Conservation (phyloP, 2,797 vertebrate genomes). For the Pseudocheirus occidentalis region DNA sequence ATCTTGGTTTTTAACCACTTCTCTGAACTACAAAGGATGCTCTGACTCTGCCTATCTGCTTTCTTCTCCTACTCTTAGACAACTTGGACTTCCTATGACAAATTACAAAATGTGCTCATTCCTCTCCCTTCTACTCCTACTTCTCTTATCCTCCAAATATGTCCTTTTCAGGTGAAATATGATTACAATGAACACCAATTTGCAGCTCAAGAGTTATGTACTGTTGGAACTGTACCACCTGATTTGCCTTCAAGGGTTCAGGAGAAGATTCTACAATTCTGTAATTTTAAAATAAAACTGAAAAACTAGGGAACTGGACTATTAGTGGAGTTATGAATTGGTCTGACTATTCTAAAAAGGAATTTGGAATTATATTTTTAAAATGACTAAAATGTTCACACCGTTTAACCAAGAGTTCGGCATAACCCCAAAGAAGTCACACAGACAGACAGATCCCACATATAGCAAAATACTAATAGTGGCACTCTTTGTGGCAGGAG, state of each 20-base stretch:
- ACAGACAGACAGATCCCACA: neutral
- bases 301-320: neutral
- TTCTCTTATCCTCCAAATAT: neutral
- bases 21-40: neutral
- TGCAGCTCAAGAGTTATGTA: neutral
- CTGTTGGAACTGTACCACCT: neutral
- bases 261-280: neutral
- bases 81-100: neutral
- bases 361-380: neutral
- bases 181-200: neutral
- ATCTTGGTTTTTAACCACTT: neutral
- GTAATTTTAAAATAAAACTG: neutral
- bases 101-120: neutral
- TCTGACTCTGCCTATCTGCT: neutral
- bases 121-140: neutral
- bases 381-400: neutral
- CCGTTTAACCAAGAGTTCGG: neutral
- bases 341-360: neutral
- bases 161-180: neutral
- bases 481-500: neutral
- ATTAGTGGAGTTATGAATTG: neutral
- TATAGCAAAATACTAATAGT: neutral
- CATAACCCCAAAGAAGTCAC: neutral
- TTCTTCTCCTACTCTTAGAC: neutral
- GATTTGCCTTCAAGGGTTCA: neutral